Base-by-base conservation (phyloP, 2,113 vertebrate species). In the Barnardius zonarius region DNA sequence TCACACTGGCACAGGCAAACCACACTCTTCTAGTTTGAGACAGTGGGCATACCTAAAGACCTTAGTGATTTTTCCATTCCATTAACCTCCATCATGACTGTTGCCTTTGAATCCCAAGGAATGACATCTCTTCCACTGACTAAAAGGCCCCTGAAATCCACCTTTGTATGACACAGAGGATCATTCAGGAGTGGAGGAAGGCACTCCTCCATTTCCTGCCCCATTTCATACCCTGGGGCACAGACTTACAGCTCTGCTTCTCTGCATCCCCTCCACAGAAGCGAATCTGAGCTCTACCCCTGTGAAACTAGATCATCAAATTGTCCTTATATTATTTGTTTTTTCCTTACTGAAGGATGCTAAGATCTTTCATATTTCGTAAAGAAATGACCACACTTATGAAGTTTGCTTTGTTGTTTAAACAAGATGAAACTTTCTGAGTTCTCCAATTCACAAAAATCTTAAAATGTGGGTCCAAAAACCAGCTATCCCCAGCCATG, bases 21-120 rank as follows among this genome's bases (percentile, higher is more conserved):
- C 62, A 9, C 15, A 83, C 70, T 93, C 82, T 82, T 81, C 88
- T 78, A 92, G 37, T 72, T 77, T 51, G 37, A 81, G 64, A 75
- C 59, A 43, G 41, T 31, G 55, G 64, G 30, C 43, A 75, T 69
- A 95, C 43, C 76, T 41, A 72, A 94, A 83, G 80, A 62, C 35
- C 52, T 84, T 59, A 88, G 24, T 52, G 66, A 83, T 68, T 92
- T 96, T 95, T 94, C 75, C 69, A 77, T 24, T 93, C 33, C 61
- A 55, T 74, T 96, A 94, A 74, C 43, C 43, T 90, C 91, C 51
- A 68, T 67, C 46, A 41, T 39, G 89, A 83, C 7, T 77, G 44
- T 28, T 78, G 69, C 39, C 35, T 94, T 90, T 92, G 85, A 94
- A 90, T 55, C 64, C 35, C 64, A 93, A 88, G 74, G 76, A 64